These are phyloP conservation scores for Melanophora roralis DNA, from an alignment of 2,888 invertebrate species.

Conservation along the genomic window DNA sequence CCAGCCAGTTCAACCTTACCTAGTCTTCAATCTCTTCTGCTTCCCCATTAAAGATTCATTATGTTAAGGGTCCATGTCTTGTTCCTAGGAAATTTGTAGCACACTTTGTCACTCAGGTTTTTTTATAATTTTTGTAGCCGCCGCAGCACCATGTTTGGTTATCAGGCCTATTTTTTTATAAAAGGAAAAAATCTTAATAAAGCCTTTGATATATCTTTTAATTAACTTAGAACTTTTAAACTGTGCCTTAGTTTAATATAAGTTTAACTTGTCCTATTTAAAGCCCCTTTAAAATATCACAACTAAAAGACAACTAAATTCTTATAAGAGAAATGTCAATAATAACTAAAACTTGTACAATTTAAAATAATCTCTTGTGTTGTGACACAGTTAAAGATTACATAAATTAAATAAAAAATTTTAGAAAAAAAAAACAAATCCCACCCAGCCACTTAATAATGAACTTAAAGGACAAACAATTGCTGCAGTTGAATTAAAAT, in stretches of 20 bases:
- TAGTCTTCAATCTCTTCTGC: too few species aligned
- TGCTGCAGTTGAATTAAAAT: background rate
- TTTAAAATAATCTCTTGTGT: constrained; percentile 42
- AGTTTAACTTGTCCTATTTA: background rate
- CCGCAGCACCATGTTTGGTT: too few species aligned
- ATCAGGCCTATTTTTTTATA: too few species aligned
- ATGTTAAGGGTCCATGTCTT: too few species aligned
- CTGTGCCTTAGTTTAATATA: background rate
- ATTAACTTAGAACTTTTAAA: background rate
- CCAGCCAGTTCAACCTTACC: too few species aligned
- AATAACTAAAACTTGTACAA: constrained; percentile 17
- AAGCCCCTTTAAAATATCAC: background rate
- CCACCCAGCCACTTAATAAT: constrained; percentile 6
- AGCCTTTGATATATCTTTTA: too few species aligned
- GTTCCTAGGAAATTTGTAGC: too few species aligned
- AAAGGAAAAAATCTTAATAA: too few species aligned
- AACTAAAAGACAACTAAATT: background rate
- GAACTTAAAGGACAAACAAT: constrained; percentile 10
- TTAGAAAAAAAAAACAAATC: constrained; percentile 6
- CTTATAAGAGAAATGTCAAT: constrained; percentile 35
- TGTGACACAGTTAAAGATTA: constrained; percentile 41
- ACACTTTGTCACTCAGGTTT: too few species aligned
- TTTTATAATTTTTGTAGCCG: too few species aligned
- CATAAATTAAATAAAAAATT: constrained; percentile 18
- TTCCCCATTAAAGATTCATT: too few species aligned